phyloP scores from a whole-genome alignment of 2,113 vertebrate genomes.

The Leiothrix lutea region DNA sequence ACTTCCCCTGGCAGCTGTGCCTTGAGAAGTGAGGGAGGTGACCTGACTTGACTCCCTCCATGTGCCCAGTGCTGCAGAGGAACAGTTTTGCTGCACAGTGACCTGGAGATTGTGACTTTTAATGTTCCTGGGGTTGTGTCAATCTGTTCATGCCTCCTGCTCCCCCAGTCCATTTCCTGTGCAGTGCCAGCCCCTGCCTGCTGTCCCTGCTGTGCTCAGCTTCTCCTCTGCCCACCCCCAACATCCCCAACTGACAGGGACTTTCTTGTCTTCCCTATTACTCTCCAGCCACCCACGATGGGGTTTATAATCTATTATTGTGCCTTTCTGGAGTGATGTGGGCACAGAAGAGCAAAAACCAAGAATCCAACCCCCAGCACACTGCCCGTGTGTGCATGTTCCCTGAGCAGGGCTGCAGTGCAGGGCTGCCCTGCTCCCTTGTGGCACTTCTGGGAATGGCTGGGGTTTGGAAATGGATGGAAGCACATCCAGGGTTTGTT shows the following conservation, averaged over 20 bases:
- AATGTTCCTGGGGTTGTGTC: neutral
- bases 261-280: neutral
- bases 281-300: neutral
- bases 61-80: neutral
- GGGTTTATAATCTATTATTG: neutral
- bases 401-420: neutral
- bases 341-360: neutral
- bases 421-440: neutral
- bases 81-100: neutral
- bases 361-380: neutral
- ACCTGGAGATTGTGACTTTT: neutral
- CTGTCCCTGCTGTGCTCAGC: neutral
- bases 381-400: fast-evolving
- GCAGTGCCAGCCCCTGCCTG: neutral
- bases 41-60: neutral
- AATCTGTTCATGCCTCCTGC: neutral
- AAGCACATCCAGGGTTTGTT: fast-evolving
- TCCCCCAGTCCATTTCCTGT: neutral
- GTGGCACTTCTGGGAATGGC: neutral
- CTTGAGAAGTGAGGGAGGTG: neutral
- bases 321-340: neutral
- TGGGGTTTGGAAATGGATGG: neutral
- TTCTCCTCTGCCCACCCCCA: neutral
- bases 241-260: neutral
- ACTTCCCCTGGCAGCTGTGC: neutral